phyloP scores from a whole-genome alignment of 2,888 invertebrate genomes.

The Glaucopsyche alexis region DNA sequence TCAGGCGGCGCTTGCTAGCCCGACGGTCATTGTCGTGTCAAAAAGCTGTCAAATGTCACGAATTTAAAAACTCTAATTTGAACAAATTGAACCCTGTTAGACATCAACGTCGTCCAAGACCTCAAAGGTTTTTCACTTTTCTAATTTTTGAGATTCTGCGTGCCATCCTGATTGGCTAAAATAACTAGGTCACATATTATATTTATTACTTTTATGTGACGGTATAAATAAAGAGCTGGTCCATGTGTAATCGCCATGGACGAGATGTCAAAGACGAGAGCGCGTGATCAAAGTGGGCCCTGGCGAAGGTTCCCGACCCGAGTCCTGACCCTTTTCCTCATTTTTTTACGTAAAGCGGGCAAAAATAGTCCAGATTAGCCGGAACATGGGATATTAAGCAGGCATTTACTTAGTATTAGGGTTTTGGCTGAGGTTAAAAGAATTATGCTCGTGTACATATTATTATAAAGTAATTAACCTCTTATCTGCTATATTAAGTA shows the following conservation, averaged over 20 bases:
- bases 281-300: conserved; percentile 15
- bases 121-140: too few relatives aligned
- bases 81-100: too few relatives aligned
- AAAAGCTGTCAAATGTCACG: too few relatives aligned
- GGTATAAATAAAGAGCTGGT: neutral
- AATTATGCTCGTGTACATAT: neutral
- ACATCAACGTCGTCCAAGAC: too few relatives aligned
- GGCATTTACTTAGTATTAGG: neutral
- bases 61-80: too few relatives aligned
- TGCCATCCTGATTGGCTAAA: too few relatives aligned
- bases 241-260: neutral
- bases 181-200: too few relatives aligned
- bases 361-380: conserved; percentile 8
- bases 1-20: too few relatives aligned
- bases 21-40: too few relatives aligned
- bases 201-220: neutral
- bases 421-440: neutral
- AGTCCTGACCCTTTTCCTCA: neutral
- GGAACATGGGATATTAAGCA: neutral
- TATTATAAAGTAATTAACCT: neutral
- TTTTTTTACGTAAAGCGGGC: neutral
- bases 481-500: neutral
- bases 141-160: too few relatives aligned
- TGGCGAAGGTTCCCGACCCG: neutral
- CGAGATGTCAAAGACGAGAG: conserved; percentile 8